Conservation (phyloP, 53 echinoderm and acorn worm species). For the Crossaster papposus region DNA sequence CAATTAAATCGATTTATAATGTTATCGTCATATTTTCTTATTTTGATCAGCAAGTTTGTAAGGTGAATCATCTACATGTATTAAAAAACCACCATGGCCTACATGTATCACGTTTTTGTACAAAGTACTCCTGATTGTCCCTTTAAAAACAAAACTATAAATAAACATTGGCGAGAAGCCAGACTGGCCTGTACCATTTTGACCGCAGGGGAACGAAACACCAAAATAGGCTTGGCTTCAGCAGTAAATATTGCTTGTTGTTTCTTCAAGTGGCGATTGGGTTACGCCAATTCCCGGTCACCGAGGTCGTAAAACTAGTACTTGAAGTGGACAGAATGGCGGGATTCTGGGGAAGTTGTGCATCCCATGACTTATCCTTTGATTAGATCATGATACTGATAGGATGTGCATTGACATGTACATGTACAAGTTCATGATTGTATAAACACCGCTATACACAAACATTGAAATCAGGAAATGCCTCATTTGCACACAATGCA, state of each 20-base stretch:
- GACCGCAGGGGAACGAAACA: background rate
- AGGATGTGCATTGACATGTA: background rate
- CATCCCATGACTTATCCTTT: background rate
- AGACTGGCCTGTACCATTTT: conserved; percentile 53
- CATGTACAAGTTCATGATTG: background rate
- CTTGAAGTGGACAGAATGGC: too few relatives aligned
- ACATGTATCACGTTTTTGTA: too few relatives aligned
- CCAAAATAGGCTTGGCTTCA: conserved; percentile 16
- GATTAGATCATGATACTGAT: background rate
- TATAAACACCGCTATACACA: background rate
- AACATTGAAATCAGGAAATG: background rate
- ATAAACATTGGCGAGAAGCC: conserved; percentile 55
- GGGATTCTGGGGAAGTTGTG: background rate
- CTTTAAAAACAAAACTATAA: conserved; percentile 45
- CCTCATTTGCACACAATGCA: conserved; percentile 61
- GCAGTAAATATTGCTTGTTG: background rate
- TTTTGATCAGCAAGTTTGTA: background rate
- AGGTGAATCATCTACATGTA: background rate
- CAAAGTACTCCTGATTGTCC: background rate
- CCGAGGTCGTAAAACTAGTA: too few relatives aligned
- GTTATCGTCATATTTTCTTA: background rate
- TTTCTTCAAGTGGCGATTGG: background rate
- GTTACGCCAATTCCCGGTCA: background rate
- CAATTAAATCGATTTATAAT: background rate
- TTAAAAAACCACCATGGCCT: background rate